These are phyloP conservation scores for Didymodactylos carnosus DNA, from an alignment of 2,888 invertebrate species.

Conservation along the genomic window DNA sequence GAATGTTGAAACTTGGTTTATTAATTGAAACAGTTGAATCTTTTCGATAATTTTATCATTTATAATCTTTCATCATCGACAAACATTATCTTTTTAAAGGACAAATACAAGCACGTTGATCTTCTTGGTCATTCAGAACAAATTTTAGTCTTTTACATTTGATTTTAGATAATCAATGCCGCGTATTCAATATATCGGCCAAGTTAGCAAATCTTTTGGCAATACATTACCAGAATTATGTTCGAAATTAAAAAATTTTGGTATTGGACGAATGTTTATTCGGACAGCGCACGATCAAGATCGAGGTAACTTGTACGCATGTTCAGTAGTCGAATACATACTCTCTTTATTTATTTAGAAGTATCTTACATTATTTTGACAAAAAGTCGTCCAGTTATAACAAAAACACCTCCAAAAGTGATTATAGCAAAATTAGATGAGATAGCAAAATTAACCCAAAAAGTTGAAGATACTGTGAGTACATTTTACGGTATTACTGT, in stretches of 20 bases:
- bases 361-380: slow-evolving; percentile 14
- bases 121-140: too few species aligned
- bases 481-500: neutral
- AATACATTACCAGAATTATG: slow-evolving; percentile 14
- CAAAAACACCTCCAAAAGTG: neutral
- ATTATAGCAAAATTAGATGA: neutral
- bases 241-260: slow-evolving; percentile 8
- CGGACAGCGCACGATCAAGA: slow-evolving; percentile 1
- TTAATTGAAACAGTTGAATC: too few species aligned
- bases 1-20: too few species aligned
- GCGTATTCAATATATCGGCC: slow-evolving; percentile 7
- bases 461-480: neutral
- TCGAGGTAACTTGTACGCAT: slow-evolving; percentile 8
- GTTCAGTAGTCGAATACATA: too few species aligned
- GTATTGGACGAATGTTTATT: slow-evolving; percentile 6
- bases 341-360: neutral
- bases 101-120: too few species aligned
- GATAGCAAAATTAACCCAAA: neutral
- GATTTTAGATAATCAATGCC: too few species aligned
- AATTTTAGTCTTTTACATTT: too few species aligned
- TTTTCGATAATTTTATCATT: too few species aligned
- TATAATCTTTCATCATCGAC: too few species aligned
- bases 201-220: slow-evolving; percentile 1
- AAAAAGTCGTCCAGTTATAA: slow-evolving; percentile 1
- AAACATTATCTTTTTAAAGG: too few species aligned